Percentiles rank a stretch among this genome's conserved stretches.
Conservation (phyloP, 2,113 vertebrate species). For the Cinclus cinclus region DNA sequence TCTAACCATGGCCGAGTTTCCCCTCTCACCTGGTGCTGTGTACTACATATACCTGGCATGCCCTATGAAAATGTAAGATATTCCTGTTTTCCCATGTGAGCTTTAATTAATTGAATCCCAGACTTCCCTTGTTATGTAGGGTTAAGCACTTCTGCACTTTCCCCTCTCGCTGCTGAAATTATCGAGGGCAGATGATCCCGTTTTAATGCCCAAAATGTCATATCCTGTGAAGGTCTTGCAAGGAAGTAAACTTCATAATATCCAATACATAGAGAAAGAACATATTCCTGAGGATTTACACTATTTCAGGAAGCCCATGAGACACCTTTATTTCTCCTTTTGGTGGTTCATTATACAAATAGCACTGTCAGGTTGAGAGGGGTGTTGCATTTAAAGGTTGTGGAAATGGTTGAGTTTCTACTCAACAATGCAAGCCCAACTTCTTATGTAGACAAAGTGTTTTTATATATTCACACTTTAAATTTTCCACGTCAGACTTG, state of each 20-base stretch:
- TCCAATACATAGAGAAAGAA: accelerated
- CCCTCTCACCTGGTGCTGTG: accelerated
- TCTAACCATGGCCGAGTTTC: not conserved
- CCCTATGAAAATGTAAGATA: not conserved
- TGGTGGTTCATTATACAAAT: not conserved
- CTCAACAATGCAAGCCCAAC: not conserved
- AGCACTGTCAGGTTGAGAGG: not conserved
- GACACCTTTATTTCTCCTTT: not conserved
- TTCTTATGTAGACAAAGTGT: not conserved
- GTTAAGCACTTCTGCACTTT: not conserved
- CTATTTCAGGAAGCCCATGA: not conserved
- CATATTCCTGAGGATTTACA: not conserved
- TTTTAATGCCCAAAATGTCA: not conserved
- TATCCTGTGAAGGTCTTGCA: not conserved
- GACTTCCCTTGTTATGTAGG: accelerated
- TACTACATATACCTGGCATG: accelerated
- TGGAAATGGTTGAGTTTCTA: not conserved
- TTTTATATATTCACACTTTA: not conserved
- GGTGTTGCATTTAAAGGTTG: not conserved
- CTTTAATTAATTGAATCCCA: not conserved
- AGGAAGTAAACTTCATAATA: not conserved
- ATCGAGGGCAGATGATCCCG: not conserved
- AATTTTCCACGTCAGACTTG: not conserved
- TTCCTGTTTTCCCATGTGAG: accelerated
- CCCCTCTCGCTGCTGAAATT: accelerated